Base-by-base conservation (phyloP, 2,113 vertebrate species). In the Furnarius figulus region DNA sequence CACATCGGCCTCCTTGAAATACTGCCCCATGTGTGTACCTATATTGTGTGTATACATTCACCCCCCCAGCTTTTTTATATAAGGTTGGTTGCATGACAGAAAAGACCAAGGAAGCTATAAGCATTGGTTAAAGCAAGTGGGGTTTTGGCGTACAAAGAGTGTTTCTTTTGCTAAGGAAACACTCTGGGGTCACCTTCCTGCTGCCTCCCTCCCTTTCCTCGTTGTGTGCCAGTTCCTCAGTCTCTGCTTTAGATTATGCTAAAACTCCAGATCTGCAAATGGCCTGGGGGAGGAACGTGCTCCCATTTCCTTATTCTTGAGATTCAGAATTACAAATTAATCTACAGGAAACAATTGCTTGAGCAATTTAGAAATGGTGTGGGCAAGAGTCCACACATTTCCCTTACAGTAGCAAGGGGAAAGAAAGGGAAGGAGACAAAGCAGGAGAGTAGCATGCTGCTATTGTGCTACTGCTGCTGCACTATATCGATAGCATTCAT, bases 271-370 rank as follows among this genome's bases (percentile, higher is more conserved):
- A 53, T 62, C 82, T 93, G 71, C 46, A 88, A 95, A 94, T 85
- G 80, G 93, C 97, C 93, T 42, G 49, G 90, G 84, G 94, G 89
- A 97, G 68, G 78, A 88, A 91, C 12, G 17, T 75, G 90, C 86
- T 98, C 49, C 11, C 21, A 11, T 97, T 98, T 97, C 94, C 92
- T 93, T 87, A 31, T 73, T 82, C 94, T 96, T 25, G 14, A 93
- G 83, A 94, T 88, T 97, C 93, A 95, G 93, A 97, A 96, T 95
- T 97, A 97, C 92, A 96, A 97, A 97, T 97, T 97, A 97, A 97
- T 97, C 95, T 96, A 68, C 91, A 97, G 92, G 96, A 98, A 98
- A 97, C 93, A 96, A 98, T 96, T 96, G 80, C 70, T 91, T 82
- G 61, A 90, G 78, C 78, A 96, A 92, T 96, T 97, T 97, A 90